Base-by-base conservation (phyloP, 2,888 invertebrate genomes). In the Sinopyrophorus schimmeli region DNA sequence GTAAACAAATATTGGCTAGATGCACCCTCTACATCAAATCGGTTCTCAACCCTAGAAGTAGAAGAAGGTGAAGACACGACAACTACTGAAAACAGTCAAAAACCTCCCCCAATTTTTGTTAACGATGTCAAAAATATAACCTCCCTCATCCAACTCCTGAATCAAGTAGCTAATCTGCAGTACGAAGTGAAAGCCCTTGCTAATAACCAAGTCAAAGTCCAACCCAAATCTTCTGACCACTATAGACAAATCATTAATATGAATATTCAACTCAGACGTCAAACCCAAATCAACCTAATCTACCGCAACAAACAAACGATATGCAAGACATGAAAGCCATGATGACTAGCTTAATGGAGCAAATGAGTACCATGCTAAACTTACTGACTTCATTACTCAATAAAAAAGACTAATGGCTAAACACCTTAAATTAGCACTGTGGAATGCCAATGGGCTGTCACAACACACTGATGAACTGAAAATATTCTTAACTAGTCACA, bases 41-140 rank as follows among this genome's bases (percentile, higher is more conserved):
- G 38, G 3, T 35, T n/a, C 14, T 17, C 31, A 31, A 7, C 15
- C 18, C 11, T 31, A 31, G 31, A 7, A 31, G n/a, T 18, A 31
- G 9, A 14, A 7, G 35, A 35, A 10, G 10, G 9, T 15, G 21
- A 35, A 23, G 31, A 35, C 15, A 23, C 35, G 6, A 35, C 4
- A 21, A 3, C 23, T 12, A 10, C 16, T 9, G 7, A 28, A 40
- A 15, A 40, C 20, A 30, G 12, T 2, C 20, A 28, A 30, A 40
- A 27, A 27, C 30, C 30, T 21, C 18, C 40, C 18, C 38, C 38
- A 16, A 38, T 38, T 9, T 38, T 38, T 38, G 11, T 38, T 16
- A 6, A 9, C 14, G 38, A 26, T 3, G 38, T 26, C 17, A 38
- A 35, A 35, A 23, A 21, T 23, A 35, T 35, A 23, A 11, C 15